Evolutionary conservation across 2,797 vertebrate genomes (phyloP), one percentile per base, ranked within the genome.

Genomic region (Fratercula arctica): DNA sequence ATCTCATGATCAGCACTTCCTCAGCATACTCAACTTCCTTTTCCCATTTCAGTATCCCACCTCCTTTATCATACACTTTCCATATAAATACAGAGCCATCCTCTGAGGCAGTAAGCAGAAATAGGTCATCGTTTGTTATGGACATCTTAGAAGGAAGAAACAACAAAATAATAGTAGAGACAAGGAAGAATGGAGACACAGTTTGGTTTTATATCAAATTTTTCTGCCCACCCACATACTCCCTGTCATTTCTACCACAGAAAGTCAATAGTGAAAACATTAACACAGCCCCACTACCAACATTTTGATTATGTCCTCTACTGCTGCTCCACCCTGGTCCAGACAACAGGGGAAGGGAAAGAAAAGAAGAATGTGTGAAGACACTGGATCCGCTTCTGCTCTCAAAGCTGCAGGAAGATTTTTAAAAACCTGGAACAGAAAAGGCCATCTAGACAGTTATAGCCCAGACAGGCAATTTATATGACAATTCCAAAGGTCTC

Each of bases 1-100:
- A 98, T 97, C 97, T 99, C 90, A 99, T 99, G 93, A 99, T 98
- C 16, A 99, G 98, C 82, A 99, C 99, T 96, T 99, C 99, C 80
- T 99, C 98, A 7, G 99, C 98, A 95, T 99, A 98, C 83, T 97
- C 87, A n/a, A 98, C 89, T 76, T 99, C 98, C 93, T 98, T 98
- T 85, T 98, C 98, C 84, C 97, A 96, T 97, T 98, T 99, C 95
- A 98, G 94, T 33, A 97, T 97, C 29, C 96, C 97, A 16, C 98
- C 98, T 31, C 99, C 98, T 95, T 99, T 98, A 93, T 99, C 98
- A 24, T 97, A 97, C 76, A 99, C 98, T 96, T 98, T 99, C 98
- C 99, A 99, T 87, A 99, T 97, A 83, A 99, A 96, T 84, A 99
- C 80, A 92, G 98, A 99, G 87, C 98, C 98, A 24, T 99, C 99